Base-by-base conservation (phyloP, 64 coral and sea anemone genomes). In the Orbicella faveolata region DNA sequence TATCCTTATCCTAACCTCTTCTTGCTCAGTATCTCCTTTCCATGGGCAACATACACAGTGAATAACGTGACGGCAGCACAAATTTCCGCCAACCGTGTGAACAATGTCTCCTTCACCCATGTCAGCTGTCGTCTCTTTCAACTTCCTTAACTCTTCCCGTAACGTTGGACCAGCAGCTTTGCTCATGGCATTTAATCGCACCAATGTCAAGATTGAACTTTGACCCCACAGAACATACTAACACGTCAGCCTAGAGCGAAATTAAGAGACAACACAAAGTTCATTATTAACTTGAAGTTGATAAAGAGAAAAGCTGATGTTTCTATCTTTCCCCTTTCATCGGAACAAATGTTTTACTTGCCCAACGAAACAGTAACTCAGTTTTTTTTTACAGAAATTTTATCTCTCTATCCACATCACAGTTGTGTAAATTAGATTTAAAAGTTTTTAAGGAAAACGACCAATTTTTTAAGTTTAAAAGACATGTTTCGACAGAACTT, bases 151-250 rank as follows among this genome's bases (percentile, higher is more conserved):
- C 11, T 65, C 82, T 1, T 70, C 23, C 41, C 73, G 82, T 52
- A 85, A 9, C 25, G 21, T 39, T 30, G 82, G 82, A 72, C 82
- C 82, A 1, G 82, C 63, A 44, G 82, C 82, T 85, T 72, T 85
- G 65, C 82, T 85, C 63, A 85, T 54, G 6, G 82, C 82, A 85
- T 23, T 85, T n/a, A 44, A 85, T 73, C 9, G 82, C 82, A 85
- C 82, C 82, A 72, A 52, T 16, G 23, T 36, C 53, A 3, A 85
- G 82, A 12, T 70, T 85, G 10, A 85, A 68, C 20, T 85, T 73
- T 51, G 82, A 85, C 0, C 82, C 82, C 10, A 85, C 82, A 16
- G 82, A 85, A 34, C 82, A 85, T 23, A 85, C 82, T 17, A 85
- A 73, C 3, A 85, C 20, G 65, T 85, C 82, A 4, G 82, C 82